Conservation (phyloP, 2,888 invertebrate genomes). For the Trichacis sp. region DNA sequence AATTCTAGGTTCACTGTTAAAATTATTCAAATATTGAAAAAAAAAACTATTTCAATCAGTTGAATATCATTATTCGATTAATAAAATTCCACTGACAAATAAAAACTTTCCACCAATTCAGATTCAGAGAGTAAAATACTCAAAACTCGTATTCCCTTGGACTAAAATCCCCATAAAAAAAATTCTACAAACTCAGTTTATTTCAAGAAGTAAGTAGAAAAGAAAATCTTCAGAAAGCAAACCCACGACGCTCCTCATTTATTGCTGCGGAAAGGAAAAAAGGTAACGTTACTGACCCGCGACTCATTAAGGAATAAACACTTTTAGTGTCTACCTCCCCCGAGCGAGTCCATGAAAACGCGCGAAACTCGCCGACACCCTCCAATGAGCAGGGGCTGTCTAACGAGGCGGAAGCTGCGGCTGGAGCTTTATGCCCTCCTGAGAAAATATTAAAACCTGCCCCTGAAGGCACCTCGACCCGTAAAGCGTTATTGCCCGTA, state of each 20-base stretch:
- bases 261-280: conserved; percentile 2
- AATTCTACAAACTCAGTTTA: too few relatives aligned
- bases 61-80: too few relatives aligned
- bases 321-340: conserved; percentile 16
- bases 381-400: conserved; percentile 29
- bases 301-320: conserved; percentile 38
- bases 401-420: conserved; percentile 45
- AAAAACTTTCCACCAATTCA: too few relatives aligned
- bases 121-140: too few relatives aligned
- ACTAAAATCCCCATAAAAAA: too few relatives aligned
- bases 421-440: conserved; percentile 30
- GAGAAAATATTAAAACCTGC: conserved; percentile 44
- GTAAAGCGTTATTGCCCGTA: conserved; percentile 21
- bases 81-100: too few relatives aligned
- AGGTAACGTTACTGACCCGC: conserved; percentile 16
- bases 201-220: background rate
- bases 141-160: too few relatives aligned
- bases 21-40: too few relatives aligned
- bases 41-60: too few relatives aligned
- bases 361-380: conserved; percentile 25
- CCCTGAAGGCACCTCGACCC: conserved; percentile 32
- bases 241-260: background rate
- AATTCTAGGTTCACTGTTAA: too few relatives aligned
- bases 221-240: background rate
- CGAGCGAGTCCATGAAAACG: conserved; percentile 8